phyloP scores from a whole-genome alignment of 2,888 invertebrate genomes.

The Thymelicus sylvestris region DNA sequence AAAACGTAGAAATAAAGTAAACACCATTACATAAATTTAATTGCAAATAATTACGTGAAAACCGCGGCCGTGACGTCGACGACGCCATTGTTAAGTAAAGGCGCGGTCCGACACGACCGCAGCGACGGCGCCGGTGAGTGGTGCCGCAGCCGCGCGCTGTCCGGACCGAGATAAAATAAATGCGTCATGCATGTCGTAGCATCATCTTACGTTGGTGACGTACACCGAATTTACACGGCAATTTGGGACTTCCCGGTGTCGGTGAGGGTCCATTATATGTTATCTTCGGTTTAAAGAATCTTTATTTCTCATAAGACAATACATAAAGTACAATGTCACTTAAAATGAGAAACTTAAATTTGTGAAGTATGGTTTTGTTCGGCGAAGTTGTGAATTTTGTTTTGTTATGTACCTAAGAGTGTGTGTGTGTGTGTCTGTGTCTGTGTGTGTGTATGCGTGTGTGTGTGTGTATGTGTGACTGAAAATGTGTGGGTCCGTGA shows the following conservation, averaged over 20 bases:
- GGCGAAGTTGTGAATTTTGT: no score
- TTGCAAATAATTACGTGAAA: conserved; percentile 72
- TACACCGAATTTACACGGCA: conserved; percentile 10
- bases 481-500: no score
- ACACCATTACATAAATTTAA: conserved; percentile 75
- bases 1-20: conserved; percentile 56
- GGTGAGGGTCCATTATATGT: neutral
- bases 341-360: no score
- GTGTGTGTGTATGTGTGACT: no score
- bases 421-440: no score
- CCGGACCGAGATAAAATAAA: conserved; percentile 1
- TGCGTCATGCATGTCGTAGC: conserved; percentile 14
- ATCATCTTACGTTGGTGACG: conserved; percentile 13
- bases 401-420: no score
- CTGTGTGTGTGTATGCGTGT: no score
- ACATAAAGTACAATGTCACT: no score
- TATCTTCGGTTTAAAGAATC: no score
- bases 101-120: conserved; percentile 33
- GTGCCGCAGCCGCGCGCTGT: neutral
- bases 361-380: no score
- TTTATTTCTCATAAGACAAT: no score
- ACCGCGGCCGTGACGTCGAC: conserved; percentile 64
- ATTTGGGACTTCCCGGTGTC: conserved; percentile 22
- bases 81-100: conserved; percentile 44
- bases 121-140: conserved; percentile 6